These are phyloP conservation scores for Noctua janthina DNA, from an alignment of 2,888 invertebrate species.

Conservation along the genomic window DNA sequence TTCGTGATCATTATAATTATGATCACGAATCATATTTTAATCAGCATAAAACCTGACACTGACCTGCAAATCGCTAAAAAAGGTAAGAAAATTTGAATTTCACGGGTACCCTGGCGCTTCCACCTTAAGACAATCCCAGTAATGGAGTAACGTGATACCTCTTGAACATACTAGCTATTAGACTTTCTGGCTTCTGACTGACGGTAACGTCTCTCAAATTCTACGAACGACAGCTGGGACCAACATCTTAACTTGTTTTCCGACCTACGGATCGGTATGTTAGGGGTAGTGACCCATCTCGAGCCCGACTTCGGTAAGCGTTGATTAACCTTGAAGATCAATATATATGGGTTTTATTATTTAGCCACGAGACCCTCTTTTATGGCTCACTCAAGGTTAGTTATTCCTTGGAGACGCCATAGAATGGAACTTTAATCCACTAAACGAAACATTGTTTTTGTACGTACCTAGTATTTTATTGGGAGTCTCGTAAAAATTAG, in stretches of 20 bases:
- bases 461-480: constrained; percentile 29
- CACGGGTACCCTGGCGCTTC: too few relatives aligned
- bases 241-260: neutral
- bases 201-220: neutral
- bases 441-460: constrained; percentile 16
- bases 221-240: neutral
- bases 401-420: constrained; percentile 5
- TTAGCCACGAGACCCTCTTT: neutral
- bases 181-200: neutral
- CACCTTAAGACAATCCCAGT: neutral
- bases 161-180: neutral
- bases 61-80: too few relatives aligned
- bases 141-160: neutral
- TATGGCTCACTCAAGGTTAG: neutral
- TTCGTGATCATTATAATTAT: too few relatives aligned
- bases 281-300: neutral
- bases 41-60: too few relatives aligned
- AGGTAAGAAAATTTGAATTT: too few relatives aligned
- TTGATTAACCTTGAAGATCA: neutral
- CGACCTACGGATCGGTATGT: neutral
- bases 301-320: neutral
- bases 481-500: constrained; percentile 36
- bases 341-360: neutral
- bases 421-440: constrained; percentile 40
- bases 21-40: too few relatives aligned